These are phyloP conservation scores for Gonocerus acuteangulatus DNA, from an alignment of 2,888 invertebrate species.

Conservation along the genomic window DNA sequence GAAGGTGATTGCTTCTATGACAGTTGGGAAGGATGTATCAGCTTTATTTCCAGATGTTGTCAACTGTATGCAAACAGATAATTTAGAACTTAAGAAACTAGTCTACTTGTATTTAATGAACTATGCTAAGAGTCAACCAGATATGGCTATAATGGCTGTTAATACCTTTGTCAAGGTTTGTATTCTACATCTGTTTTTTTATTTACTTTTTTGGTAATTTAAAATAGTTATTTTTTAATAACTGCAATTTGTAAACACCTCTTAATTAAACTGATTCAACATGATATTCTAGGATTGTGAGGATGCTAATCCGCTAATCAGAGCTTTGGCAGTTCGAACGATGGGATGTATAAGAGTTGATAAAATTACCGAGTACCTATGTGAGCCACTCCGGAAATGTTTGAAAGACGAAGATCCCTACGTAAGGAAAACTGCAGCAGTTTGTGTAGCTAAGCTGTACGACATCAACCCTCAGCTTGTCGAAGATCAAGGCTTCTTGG, in stretches of 20 bases:
- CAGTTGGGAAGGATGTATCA: conserved; percentile 98
- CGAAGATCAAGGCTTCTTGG: conserved; percentile 89
- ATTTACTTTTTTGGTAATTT: background rate
- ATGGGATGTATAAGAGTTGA: conserved; percentile 99
- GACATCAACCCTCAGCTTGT: conserved; percentile 76
- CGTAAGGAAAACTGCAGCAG: conserved; percentile 97
- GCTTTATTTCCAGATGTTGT: conserved; percentile 98
- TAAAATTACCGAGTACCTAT: conserved; percentile 98
- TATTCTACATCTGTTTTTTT: conserved; percentile 13
- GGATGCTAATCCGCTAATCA: conserved; percentile 96
- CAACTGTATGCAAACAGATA: conserved; percentile 99
- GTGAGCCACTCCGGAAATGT: conserved; percentile 93
- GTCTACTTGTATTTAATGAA: conserved; percentile 99
- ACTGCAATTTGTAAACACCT: background rate
- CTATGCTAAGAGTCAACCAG: conserved; percentile 98
- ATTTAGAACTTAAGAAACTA: conserved; percentile 94
- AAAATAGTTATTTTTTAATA: too few species aligned
- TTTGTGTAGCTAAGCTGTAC: conserved; percentile 97
- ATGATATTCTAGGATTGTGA: conserved; percentile 76
- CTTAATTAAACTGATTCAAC: background rate
- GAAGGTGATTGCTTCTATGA: conserved; percentile 98
- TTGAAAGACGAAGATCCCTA: conserved; percentile 94
- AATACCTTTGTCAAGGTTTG: conserved; percentile 97
- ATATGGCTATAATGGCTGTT: conserved; percentile 99
- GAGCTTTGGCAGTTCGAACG: conserved; percentile 94